Base-by-base conservation (phyloP, 2,888 invertebrate species). In the Dinocampus coccinellae region DNA sequence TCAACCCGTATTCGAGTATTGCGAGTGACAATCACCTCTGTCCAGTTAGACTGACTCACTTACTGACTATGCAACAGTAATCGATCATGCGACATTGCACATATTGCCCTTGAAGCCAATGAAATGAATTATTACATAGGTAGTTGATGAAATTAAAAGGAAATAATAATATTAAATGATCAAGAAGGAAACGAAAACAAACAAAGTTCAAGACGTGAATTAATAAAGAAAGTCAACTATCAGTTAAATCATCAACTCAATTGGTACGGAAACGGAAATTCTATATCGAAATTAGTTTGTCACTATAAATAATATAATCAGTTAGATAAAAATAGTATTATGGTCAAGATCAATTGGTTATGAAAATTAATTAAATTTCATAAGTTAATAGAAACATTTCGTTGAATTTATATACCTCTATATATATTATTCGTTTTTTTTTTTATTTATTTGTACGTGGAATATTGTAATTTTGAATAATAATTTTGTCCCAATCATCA, bases 21-120 rank as follows among this genome's bases (percentile, higher is more conserved):
- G 13, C 3, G 29, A 22, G 24, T 63, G 62, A 69, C 29, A 55
- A 62, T 69, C 69, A 69, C 20, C 57, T 62, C 62, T 55, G 29
- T 39, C 11, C n/a, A 13, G 26, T 3, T 2, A 62, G 20, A 22
- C 13, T 55, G 1, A 16, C 6, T 57, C 29, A 24, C 42, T 13
- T 6, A 10, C 22, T 34, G 16, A 58, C 33, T 33, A 58, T 33
- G 58, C 24, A 24, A 22, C 26, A 0, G 34, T 20, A 26, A 62
- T 69, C 69, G 69, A 68, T 68, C 22, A 52, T 13, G 22, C 60
- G 20, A 24, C 26, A 33, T 29, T 58, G 58, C 58, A 58, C 58
- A 58, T 16, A 16, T 16, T 34, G 58, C 9, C 58, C 58, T 58
- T 58, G 58, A 58, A n/a, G 29, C 55, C 4, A 55, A 13, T 11